Percentiles rank a stretch among this genome's conserved stretches.
Conservation (phyloP, 2,888 invertebrate species). For the Brenthis ino region DNA sequence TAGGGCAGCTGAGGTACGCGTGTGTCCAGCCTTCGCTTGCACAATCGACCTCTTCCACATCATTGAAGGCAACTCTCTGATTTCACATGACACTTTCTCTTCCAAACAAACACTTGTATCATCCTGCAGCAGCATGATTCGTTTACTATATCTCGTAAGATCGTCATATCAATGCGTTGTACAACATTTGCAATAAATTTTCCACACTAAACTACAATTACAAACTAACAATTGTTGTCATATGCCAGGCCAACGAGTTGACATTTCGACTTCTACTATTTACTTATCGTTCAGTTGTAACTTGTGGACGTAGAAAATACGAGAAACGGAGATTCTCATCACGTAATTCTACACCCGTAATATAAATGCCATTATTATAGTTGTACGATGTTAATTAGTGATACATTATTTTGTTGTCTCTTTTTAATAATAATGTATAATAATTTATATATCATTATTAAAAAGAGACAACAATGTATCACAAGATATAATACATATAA, state of each 20-base stretch:
- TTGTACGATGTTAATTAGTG: no score
- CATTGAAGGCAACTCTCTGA: slow-evolving; percentile 77
- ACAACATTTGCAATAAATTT: slow-evolving; percentile 33
- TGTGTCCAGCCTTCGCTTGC: slow-evolving; percentile 64
- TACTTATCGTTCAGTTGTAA: no score
- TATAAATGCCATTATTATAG: no score
- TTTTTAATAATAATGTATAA: no score
- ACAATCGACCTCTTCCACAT: slow-evolving; percentile 81
- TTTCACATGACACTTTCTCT: slow-evolving; percentile 80
- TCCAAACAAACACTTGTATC: slow-evolving; percentile 55
- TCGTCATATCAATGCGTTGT: slow-evolving; percentile 56
- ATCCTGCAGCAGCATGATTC: slow-evolving; percentile 54
- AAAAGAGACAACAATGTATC: no score
- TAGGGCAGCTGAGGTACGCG: slow-evolving; percentile 52
- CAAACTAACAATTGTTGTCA: slow-evolving; percentile 36
- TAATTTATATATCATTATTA: no score
- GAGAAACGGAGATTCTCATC: no score
- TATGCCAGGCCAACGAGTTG: slow-evolving; percentile 29
- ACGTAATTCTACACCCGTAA: no score
- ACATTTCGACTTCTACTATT: slow-evolving; percentile 5
- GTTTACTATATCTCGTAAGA: slow-evolving; percentile 34
- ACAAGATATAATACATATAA: no score
- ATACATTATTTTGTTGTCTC: no score
- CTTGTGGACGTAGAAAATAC: no score
- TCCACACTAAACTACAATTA: slow-evolving; percentile 25